These are phyloP conservation scores for Pteropus alecto DNA, from an alignment of 2,113 vertebrate genomes.

Conservation along the genomic window DNA sequence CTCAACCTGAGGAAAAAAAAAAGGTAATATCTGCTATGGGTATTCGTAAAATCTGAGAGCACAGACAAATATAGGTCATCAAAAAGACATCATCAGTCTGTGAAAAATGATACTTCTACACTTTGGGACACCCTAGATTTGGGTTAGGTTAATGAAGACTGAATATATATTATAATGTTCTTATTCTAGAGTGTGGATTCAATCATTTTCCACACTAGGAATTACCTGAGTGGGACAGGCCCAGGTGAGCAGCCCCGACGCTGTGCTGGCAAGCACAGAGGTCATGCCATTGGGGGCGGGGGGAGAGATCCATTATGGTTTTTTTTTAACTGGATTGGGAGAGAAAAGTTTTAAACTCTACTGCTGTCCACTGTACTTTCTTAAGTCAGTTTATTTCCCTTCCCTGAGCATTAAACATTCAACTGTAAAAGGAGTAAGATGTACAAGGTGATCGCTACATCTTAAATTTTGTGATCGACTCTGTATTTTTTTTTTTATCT, in stretches of 20 bases:
- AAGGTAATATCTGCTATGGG: background rate
- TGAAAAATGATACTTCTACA: background rate
- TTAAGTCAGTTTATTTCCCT: background rate
- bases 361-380: too few species aligned
- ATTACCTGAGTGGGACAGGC: background rate
- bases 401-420: background rate
- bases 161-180: background rate
- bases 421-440: background rate
- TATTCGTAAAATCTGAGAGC: background rate
- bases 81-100: background rate
- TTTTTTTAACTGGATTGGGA: background rate
- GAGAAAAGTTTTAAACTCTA: background rate
- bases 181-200: background rate
- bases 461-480: background rate
- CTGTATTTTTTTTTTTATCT: background rate
- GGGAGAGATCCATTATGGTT: background rate
- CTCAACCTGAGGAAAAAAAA: background rate
- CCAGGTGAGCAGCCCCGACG: background rate
- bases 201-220: background rate
- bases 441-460: background rate
- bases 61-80: background rate
- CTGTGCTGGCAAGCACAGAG: too few species aligned
- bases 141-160: background rate
- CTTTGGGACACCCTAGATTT: background rate
- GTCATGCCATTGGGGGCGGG: too few species aligned